Evolutionary conservation across 1,140 invertebrate species (phyloP).

Genomic region (Carcinoscorpius rotundicauda): DNA sequence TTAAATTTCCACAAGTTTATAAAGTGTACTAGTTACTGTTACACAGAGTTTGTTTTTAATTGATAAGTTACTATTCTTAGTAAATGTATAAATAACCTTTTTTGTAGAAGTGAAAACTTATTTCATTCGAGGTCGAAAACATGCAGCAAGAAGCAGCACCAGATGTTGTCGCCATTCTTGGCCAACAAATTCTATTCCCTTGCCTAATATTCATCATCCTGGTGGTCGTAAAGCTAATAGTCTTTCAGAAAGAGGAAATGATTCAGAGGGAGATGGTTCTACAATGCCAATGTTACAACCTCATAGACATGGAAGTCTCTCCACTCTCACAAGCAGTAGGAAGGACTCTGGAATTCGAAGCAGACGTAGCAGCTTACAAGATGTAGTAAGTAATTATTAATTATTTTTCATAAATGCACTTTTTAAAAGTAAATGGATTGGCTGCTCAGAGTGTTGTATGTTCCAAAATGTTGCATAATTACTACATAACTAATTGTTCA

Average conservation of each 20-base stretch:
- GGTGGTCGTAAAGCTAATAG: background rate
- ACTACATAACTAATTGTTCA: no score
- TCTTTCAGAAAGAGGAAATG: constrained; percentile 1
- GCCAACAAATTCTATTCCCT: constrained; percentile 7
- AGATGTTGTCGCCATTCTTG: constrained; percentile 10
- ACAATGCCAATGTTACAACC: constrained; percentile 1
- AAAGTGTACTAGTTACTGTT: no score
- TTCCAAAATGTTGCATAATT: constrained; percentile 20
- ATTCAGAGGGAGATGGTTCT: constrained; percentile 1
- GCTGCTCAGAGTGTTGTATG: constrained; percentile 18
- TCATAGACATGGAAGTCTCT: constrained; percentile 3
- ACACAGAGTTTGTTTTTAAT: no score
- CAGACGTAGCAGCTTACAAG: constrained; percentile 63
- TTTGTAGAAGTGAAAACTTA: constrained; percentile 58
- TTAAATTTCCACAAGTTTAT: no score
- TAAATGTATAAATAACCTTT: no score
- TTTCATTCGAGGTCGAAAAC: constrained; percentile 51
- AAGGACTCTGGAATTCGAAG: constrained; percentile 78
- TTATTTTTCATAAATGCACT: background rate
- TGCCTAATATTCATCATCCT: background rate
- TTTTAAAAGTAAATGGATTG: background rate
- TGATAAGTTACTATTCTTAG: no score
- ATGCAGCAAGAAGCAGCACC: constrained; percentile 19
- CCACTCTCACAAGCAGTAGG: constrained; percentile 46
- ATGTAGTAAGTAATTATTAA: constrained; percentile 1